Evolutionary conservation across 2,797 vertebrate species (phyloP), one percentile per base, ranked within the genome.

Genomic region (Emydoidea blandingii): DNA sequence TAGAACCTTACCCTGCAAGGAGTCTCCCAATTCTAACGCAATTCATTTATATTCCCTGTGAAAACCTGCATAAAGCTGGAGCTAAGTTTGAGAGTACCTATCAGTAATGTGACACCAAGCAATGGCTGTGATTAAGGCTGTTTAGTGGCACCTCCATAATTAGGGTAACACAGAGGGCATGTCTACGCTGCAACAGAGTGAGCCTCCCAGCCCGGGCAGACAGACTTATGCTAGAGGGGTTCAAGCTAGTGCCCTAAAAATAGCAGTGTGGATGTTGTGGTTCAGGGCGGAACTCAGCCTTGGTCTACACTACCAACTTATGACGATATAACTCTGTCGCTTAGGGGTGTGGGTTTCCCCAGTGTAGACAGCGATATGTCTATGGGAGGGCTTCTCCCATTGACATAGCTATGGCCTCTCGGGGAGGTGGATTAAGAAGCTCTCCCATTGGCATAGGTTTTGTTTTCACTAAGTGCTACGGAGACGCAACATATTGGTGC

Each of bases 401-500:
- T 31, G 15, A 16, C 31, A 16, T 65, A 65, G 62, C 15, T 65
- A n/a, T 3, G 14, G 14, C 34, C 4, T 16, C 62, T n/a, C 4
- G 4, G 59, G 15, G 62, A 18, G 34, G 34, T 65, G 34, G 31
- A n/a, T n/a, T 34, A n/a, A n/a, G 62, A 65, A 18, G 62, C 31
- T 8, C 8, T 19, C 62, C 15, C 62, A n/a, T 19, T 18, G 34
- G 16, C 7, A 8, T 5, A 65, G 15, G 16, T 18, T n/a, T 31
- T 34, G 31, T 62, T 31, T 62, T 62, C 59, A 34, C 59, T 34
- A 8, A 34, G 31, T 3, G 31, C 14, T 62, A 62, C 10, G 5
- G 11, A 12, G 27, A 2, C 5, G 3, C 29, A 12, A 5, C 29
- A 1, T 14, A 7, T 34, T 31, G 53, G 29, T 4, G 29, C 29